Percentiles rank a stretch among this genome's conserved stretches.
Conservation (phyloP, 2,113 vertebrate genomes). For the Hiodon alosoides region DNA sequence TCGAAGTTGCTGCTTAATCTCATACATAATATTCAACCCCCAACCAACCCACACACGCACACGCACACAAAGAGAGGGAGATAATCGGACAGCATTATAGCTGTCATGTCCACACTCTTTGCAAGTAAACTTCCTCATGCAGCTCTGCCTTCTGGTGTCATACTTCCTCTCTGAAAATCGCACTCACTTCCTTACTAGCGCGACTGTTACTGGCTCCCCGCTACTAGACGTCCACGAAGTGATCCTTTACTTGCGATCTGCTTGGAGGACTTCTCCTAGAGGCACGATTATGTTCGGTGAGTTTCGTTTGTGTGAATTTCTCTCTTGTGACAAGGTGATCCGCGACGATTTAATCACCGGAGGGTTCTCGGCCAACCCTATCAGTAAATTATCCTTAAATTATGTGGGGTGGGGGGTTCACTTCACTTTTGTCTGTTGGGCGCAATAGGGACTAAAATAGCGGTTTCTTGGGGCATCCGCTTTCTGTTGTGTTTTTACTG, state of each 20-base stretch:
- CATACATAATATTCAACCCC: no score
- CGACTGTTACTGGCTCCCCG: slow-evolving; percentile 6
- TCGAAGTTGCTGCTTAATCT: no score
- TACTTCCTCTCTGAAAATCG: slow-evolving; percentile 21
- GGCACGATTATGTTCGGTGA: slow-evolving; percentile 22
- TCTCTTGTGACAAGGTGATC: background rate
- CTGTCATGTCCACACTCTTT: slow-evolving; percentile 3
- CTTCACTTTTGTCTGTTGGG: no score
- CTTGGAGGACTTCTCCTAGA: background rate
- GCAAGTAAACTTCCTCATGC: slow-evolving; percentile 20
- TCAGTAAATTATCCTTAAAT: no score
- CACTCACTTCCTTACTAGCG: slow-evolving; percentile 20
- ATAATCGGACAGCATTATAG: background rate
- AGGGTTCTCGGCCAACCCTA: no score
- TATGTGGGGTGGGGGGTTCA: no score
- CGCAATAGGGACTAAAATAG: no score
- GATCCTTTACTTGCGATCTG: background rate
- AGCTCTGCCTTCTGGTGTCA: slow-evolving; percentile 18
- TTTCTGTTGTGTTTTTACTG: no score
- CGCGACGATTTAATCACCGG: background rate
- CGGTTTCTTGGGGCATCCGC: no score
- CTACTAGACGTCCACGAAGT: slow-evolving; percentile 1
- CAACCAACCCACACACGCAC: background rate
- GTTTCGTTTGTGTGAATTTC: slow-evolving; percentile 2
- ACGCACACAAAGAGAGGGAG: background rate